Percentiles rank a stretch among this genome's conserved stretches.
Conservation (phyloP, 1,140 invertebrate genomes). For the Cotesia typhae region DNA sequence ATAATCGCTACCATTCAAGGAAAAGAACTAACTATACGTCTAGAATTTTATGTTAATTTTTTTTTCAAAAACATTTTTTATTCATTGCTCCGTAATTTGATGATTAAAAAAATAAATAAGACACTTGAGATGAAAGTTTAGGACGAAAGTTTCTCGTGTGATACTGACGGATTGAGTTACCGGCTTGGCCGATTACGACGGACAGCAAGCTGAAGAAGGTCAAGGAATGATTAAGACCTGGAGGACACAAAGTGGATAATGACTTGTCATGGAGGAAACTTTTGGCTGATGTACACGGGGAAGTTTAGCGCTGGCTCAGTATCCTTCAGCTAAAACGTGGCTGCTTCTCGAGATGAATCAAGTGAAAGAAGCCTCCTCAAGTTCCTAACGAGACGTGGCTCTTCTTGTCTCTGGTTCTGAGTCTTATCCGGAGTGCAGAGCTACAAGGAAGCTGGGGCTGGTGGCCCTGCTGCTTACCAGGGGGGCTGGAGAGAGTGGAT, state of each 20-base stretch:
- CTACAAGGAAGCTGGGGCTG: constrained; percentile 48
- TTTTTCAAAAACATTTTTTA: too few species aligned
- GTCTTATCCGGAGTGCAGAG: constrained; percentile 2
- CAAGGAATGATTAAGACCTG: constrained; percentile 12
- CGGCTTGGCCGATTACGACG: neutral
- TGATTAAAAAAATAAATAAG: neutral
- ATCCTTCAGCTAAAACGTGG: too few species aligned
- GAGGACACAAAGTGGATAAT: constrained; percentile 29
- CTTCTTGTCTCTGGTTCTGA: constrained; percentile 50
- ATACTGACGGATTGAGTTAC: constrained; percentile 19
- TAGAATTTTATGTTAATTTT: too few species aligned
- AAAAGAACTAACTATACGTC: constrained; percentile 2
- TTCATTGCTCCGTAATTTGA: too few species aligned
- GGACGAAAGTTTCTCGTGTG: neutral
- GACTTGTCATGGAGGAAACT: constrained; percentile 52
- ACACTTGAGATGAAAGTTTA: neutral
- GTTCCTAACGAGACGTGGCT: constrained; percentile 57
- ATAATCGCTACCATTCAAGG: neutral
- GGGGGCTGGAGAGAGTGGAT: neutral
- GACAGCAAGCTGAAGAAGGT: constrained; percentile 29
- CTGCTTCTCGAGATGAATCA: neutral
- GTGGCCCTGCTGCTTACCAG: neutral
- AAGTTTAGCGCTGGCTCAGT: constrained; percentile 33
- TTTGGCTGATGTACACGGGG: constrained; percentile 43
- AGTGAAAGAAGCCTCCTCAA: constrained; percentile 47